These are phyloP conservation scores for Cryptoprocta ferox DNA, from an alignment of 2,797 vertebrate species.

Conservation along the genomic window DNA sequence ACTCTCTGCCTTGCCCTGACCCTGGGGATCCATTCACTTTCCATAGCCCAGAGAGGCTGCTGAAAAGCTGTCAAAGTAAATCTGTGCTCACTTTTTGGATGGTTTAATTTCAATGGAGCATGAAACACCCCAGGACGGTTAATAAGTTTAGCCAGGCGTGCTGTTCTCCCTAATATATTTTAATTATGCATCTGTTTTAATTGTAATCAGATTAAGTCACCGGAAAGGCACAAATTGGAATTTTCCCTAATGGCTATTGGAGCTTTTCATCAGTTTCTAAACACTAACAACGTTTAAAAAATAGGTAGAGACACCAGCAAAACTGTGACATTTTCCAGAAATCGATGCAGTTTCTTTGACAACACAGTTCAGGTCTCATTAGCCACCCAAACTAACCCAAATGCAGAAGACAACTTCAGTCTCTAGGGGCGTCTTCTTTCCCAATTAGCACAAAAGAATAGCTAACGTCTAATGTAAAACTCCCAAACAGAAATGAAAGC, in stretches of 20 bases:
- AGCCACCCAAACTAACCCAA: slow-evolving; percentile 71
- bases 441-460: slow-evolving; percentile 76
- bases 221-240: slow-evolving; percentile 82
- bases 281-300: slow-evolving; percentile 72
- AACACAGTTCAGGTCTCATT: slow-evolving; percentile 75
- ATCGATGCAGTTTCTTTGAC: slow-evolving; percentile 76
- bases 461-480: slow-evolving; percentile 58
- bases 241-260: slow-evolving; percentile 80
- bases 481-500: slow-evolving; percentile 63
- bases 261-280: slow-evolving; percentile 82
- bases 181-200: slow-evolving; percentile 89
- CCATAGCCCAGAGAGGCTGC: slow-evolving; percentile 75
- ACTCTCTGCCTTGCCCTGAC: slow-evolving; percentile 62
- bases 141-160: slow-evolving; percentile 88
- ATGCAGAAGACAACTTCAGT: slow-evolving; percentile 73
- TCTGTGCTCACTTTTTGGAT: slow-evolving; percentile 87
- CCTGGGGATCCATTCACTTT: slow-evolving; percentile 78
- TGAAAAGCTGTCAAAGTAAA: slow-evolving; percentile 87
- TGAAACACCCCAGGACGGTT: slow-evolving; percentile 86
- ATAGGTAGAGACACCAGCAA: slow-evolving; percentile 67
- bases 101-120: slow-evolving; percentile 87
- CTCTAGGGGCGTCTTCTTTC: slow-evolving; percentile 65
- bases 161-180: slow-evolving; percentile 86
- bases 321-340: slow-evolving; percentile 77
- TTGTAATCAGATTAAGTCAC: slow-evolving; percentile 86